Evolutionary conservation across 2,888 invertebrate genomes (phyloP).

Genomic region (Enchytraeus crypticus): DNA sequence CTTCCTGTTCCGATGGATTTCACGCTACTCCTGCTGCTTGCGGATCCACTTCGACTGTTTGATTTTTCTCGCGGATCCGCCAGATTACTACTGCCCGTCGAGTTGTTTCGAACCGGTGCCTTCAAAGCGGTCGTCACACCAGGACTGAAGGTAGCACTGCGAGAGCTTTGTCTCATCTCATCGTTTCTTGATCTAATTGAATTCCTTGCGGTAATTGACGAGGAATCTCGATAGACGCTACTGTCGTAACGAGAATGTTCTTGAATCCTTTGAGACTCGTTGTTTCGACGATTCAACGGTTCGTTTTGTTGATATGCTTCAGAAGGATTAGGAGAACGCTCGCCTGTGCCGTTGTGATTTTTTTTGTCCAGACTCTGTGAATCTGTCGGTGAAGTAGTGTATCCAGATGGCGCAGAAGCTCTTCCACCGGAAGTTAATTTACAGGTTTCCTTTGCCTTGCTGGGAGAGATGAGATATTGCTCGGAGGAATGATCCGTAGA

Average conservation of each 20-base stretch:
- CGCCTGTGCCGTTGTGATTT: not conserved
- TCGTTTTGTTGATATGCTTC: not conserved
- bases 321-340: not conserved
- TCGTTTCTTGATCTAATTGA: not conserved
- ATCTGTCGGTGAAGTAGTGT: not conserved
- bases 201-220: not conserved
- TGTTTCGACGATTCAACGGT: too few relatives aligned
- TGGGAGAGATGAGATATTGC: too few relatives aligned
- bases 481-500: too few relatives aligned
- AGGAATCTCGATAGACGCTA: not conserved
- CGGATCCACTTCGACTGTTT: not conserved
- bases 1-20: not conserved
- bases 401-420: not conserved
- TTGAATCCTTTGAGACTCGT: too few relatives aligned
- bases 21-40: not conserved
- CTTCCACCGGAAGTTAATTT: not conserved
- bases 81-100: not conserved
- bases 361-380: not conserved
- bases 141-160: not conserved
- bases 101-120: not conserved
- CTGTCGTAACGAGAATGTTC: too few relatives aligned
- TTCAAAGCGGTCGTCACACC: not conserved
- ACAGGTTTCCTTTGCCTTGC: not conserved
- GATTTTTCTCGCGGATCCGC: not conserved
- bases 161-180: not conserved